Percentiles rank a stretch among this genome's conserved stretches.
phyloP scores from a whole-genome alignment of 2,888 invertebrate genomes.

The Pristionchus japonicus region DNA sequence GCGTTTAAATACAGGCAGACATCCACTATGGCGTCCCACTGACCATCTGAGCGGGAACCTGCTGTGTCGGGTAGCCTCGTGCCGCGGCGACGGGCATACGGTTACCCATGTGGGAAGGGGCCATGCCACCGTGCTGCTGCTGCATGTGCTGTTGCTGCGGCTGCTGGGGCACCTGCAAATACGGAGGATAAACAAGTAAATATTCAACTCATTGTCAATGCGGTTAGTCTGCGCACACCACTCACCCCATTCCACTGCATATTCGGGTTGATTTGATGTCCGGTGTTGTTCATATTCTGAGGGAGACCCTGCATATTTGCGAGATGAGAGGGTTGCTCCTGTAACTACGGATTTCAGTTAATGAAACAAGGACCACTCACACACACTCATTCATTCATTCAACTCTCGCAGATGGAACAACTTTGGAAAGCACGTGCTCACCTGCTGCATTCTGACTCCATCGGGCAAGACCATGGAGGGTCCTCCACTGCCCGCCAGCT shows the following conservation, averaged over 20 bases:
- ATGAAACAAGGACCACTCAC: too few species aligned
- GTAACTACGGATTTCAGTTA: not conserved
- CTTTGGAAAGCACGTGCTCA: too few species aligned
- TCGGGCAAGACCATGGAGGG: not conserved
- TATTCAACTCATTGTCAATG: not conserved
- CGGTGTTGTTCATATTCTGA: not conserved
- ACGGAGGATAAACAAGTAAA: not conserved
- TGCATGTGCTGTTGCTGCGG: slow-evolving; percentile 5
- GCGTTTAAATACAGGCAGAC: not conserved
- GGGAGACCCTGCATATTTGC: not conserved
- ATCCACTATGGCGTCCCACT: not conserved
- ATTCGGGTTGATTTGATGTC: not conserved
- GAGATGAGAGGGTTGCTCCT: not conserved
- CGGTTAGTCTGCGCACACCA: too few species aligned
- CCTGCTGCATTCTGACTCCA: not conserved
- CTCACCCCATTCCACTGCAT: slow-evolving; percentile 6
- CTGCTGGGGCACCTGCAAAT: not conserved
- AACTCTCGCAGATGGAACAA: too few species aligned
- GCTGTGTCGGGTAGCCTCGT: not conserved
- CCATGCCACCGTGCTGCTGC: not conserved
- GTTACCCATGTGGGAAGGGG: not conserved
- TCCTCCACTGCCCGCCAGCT: not conserved
- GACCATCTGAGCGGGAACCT: not conserved
- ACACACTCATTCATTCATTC: too few species aligned
- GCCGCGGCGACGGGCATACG: not conserved